A percentile compares a stretch with the other conserved stretches of the same genome.
phyloP scores from a whole-genome alignment of 1,140 invertebrate species.

The Planococcus citri region DNA sequence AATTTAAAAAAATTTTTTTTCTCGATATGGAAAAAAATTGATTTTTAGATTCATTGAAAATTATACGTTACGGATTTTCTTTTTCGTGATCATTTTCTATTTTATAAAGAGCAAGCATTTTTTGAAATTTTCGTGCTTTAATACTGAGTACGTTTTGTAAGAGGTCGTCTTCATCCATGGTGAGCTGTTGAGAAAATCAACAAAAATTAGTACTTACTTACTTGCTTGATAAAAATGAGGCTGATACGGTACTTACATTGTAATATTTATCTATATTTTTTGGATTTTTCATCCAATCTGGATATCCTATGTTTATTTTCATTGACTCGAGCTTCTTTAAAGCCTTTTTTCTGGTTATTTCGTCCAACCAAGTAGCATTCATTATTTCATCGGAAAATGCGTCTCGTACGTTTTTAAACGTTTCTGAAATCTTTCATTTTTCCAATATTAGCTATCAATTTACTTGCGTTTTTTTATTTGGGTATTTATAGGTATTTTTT shows the following conservation, averaged over 20 bases:
- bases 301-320: slow-evolving; percentile 61
- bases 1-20: too few relatives aligned
- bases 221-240: background rate
- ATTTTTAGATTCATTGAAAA: too few relatives aligned
- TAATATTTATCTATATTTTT: slow-evolving; percentile 50
- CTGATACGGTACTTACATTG: slow-evolving; percentile 42
- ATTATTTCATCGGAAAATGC: slow-evolving; percentile 60
- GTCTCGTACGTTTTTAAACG: slow-evolving; percentile 65
- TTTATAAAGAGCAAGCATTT: background rate
- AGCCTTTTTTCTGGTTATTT: slow-evolving; percentile 55
- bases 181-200: background rate
- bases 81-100: background rate
- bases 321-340: slow-evolving; percentile 60
- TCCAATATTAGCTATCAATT: background rate
- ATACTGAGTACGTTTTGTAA: background rate
- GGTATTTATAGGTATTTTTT: too few relatives aligned
- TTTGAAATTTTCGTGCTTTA: background rate
- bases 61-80: background rate
- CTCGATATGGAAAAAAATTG: background rate
- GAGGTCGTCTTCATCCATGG: background rate
- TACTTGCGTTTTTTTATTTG: too few relatives aligned
- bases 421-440: slow-evolving; percentile 48
- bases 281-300: slow-evolving; percentile 57
- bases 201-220: background rate
- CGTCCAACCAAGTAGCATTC: slow-evolving; percentile 72